These are phyloP conservation scores for Stenolophus ochropezus DNA, from an alignment of 2,888 invertebrate species.

Conservation along the genomic window DNA sequence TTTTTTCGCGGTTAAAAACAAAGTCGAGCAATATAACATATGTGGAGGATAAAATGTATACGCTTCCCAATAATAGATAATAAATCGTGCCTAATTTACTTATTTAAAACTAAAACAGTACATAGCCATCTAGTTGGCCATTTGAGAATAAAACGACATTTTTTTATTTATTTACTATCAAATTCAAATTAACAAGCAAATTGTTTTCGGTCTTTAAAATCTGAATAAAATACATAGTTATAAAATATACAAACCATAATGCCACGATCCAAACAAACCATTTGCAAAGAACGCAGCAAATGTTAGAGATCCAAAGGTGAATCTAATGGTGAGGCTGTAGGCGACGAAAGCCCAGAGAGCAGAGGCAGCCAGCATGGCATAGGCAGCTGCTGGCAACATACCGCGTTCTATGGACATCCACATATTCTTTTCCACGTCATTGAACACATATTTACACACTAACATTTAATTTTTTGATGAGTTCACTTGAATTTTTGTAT, in stretches of 20 bases:
- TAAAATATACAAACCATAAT: constrained; percentile 18
- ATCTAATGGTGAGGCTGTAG: neutral
- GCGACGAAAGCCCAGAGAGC: neutral
- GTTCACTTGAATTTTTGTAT: constrained; percentile 9
- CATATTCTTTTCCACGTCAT: neutral
- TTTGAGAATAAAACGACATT: too few relatives aligned
- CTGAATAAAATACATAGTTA: neutral
- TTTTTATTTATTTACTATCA: too few relatives aligned
- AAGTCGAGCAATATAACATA: too few relatives aligned
- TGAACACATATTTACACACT: neutral
- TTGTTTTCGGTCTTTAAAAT: too few relatives aligned
- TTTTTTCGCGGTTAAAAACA: too few relatives aligned
- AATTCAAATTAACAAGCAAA: too few relatives aligned
- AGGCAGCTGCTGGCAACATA: constrained; percentile 15
- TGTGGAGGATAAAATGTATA: too few relatives aligned
- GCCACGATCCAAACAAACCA: constrained; percentile 20
- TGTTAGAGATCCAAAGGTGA: constrained; percentile 20
- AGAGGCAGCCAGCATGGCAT: neutral
- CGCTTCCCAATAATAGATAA: too few relatives aligned
- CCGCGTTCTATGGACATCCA: neutral
- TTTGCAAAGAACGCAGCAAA: neutral
- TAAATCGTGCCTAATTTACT: too few relatives aligned
- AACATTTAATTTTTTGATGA: neutral
- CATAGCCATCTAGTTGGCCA: too few relatives aligned
- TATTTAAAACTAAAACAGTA: too few relatives aligned